Percentiles rank a stretch among this genome's conserved stretches.
phyloP scores from a whole-genome alignment of 1,140 invertebrate species.

The Drepana arcuata region DNA sequence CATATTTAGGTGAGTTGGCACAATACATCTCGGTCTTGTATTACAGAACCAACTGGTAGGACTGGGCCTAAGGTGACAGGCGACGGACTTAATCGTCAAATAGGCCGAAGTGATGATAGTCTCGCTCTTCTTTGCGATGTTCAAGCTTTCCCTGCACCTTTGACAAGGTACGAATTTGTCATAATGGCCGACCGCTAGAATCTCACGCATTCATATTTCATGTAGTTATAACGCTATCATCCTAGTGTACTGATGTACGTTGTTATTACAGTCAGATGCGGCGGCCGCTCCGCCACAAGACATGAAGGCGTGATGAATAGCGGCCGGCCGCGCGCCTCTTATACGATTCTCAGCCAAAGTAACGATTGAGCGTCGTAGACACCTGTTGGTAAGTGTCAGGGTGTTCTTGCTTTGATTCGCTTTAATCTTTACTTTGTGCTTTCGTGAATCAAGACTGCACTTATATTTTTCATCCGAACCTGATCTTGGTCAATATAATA shows the following conservation, averaged over 20 bases:
- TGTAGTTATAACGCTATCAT: slow-evolving; percentile 45
- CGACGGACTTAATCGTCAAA: slow-evolving; percentile 72
- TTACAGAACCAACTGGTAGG: slow-evolving; percentile 76
- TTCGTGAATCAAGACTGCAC: slow-evolving; percentile 33
- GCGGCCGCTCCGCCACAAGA: slow-evolving; percentile 43
- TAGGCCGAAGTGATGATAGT: slow-evolving; percentile 46
- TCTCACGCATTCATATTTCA: slow-evolving; percentile 67
- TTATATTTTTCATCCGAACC: not conserved
- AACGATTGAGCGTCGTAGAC: slow-evolving; percentile 62
- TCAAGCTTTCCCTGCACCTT: slow-evolving; percentile 78
- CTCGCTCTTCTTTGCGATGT: slow-evolving; percentile 77
- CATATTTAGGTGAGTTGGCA: slow-evolving; percentile 75
- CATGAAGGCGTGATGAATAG: slow-evolving; percentile 60
- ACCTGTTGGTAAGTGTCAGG: slow-evolving; percentile 67
- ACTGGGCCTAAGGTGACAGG: slow-evolving; percentile 76
- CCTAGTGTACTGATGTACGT: slow-evolving; percentile 59
- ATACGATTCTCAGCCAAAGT: slow-evolving; percentile 57
- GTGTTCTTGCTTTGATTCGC: slow-evolving; percentile 68
- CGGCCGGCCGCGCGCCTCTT: slow-evolving; percentile 56
- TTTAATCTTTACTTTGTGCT: slow-evolving; percentile 71
- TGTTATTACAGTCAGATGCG: slow-evolving; percentile 62
- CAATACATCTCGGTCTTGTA: slow-evolving; percentile 33
- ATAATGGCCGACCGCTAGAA: slow-evolving; percentile 42
- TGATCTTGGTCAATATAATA: slow-evolving; percentile 17
- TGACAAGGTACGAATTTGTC: slow-evolving; percentile 51